Evolutionary conservation across 1,140 invertebrate genomes (phyloP), one percentile per base, ranked within the genome.

Genomic region (Ceratosolen solmsi): DNA sequence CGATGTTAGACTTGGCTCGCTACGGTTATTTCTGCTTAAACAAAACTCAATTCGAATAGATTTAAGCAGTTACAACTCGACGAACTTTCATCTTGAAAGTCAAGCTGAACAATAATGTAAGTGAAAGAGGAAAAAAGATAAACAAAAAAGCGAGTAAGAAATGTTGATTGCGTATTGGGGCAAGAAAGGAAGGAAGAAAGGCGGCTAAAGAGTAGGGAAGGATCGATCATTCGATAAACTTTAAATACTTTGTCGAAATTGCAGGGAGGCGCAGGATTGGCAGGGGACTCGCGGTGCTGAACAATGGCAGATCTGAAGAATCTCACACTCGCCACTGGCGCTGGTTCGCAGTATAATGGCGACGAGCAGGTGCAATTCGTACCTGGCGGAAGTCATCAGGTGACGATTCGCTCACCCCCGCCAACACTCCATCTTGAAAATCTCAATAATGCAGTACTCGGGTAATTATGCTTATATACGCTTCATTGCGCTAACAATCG

Each of bases 341-440:
- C 84, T 68, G 84, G 84, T 80, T 86, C 90, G 41, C 88, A 86
- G 72, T 91, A 89, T 84, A 90, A 88, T 82, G 90, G 89, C 13
- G 90, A 91, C 79, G 91, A 91, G 51, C 90, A 92, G 77, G 90
- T 92, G 36, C 90, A 92, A 74, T 92, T 91, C 76, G 89, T 90
- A 81, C 87, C 90, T 38, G 87, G 88, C 68, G 89, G 87, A 70
- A 90, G 87, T 86, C 87, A 91, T 63, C 90, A 91, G 85, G 90
- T 91, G 86, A 91, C 90, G 65, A 91, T 92, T 74, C 90, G 88
- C 84, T 89, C 90, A 46, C 88, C 90, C n/a, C 88, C 89, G 46
- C 87, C 89, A 41, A 85, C 87, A 13, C 63, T 91, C 15, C 88
- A 88, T 73, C 84, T 90, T 70, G 90, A 91, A n/a, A 91, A 88